These are phyloP conservation scores for Drosophila helvetica DNA, from an alignment of 2,888 invertebrate genomes.

Conservation along the genomic window DNA sequence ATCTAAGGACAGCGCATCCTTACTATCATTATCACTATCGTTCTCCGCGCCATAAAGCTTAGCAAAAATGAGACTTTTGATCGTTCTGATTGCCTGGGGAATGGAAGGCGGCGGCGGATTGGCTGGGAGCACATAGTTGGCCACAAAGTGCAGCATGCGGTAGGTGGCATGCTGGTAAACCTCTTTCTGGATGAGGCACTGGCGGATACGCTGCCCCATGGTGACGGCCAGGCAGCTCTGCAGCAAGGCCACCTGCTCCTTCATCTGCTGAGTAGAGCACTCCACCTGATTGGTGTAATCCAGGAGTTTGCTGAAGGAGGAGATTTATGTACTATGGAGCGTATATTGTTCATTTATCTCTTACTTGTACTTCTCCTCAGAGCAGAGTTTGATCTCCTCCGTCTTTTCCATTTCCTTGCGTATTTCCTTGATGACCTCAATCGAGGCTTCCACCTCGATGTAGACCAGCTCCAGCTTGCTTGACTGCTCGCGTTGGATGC, in stretches of 20 bases:
- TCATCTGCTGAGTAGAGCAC: conserved; percentile 50
- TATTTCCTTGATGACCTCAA: conserved; percentile 26
- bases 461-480: conserved; percentile 64
- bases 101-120: conserved; percentile 55
- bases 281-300: conserved; percentile 47
- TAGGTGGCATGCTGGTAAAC: conserved; percentile 68
- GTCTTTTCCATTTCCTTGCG: conserved; percentile 29
- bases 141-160: conserved; percentile 75
- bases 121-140: conserved; percentile 77
- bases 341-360: not conserved
- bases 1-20: not conserved
- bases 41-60: no score
- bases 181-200: conserved; percentile 65
- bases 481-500: conserved; percentile 47
- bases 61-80: conserved; percentile 41
- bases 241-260: conserved; percentile 57
- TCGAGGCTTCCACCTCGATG: conserved; percentile 49
- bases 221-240: conserved; percentile 72
- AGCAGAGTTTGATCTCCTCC: conserved; percentile 5
- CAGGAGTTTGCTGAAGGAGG: conserved; percentile 52
- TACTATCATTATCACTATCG: not conserved
- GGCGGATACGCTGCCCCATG: conserved; percentile 70
- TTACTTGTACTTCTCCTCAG: conserved; percentile 32
- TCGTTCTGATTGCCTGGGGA: conserved; percentile 53
- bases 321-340: not conserved